Evolutionary conservation across 2,113 vertebrate species (phyloP), one percentile per base, ranked within the genome.

Genomic region (Catharus minimus): DNA sequence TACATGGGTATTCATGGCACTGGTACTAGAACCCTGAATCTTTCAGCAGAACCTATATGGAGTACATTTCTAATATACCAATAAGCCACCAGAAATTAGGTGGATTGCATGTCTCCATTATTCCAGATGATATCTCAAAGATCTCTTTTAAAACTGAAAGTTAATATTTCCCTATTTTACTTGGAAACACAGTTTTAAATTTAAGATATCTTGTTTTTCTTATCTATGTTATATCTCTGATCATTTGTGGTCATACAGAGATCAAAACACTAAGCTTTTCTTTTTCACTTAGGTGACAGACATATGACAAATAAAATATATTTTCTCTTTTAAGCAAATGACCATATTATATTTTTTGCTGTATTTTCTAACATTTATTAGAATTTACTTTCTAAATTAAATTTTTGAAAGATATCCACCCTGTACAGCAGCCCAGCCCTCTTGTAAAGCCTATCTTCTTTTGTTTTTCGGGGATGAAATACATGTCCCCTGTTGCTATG

Each of bases 231-330:
- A n/a, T 19, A 62, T 30, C 28, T 46, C 22, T 26, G 24, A 27
- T 60, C 4, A 4, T 49, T 72, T 3, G 2, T 0, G 8, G 36
- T 53, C 39, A 58, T 52, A n/a, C 2, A 44, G 19, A 1, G 7
- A 82, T 16, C 11, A 58, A 58, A 30, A 62, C 6, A 67, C 7
- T 21, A 11, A 75, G 18, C 4, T 71, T 58, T 32, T 72, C 22
- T 58, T 81, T 64, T 55, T 43, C 18, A n/a, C 55, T 82, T 32
- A 79, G 64, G 7, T 32, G 39, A 56, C 16, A 22, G 33, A 49
- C 3, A 14, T 22, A 72, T 78, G 19, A 26, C 71, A 49, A 57
- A 44, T 28, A 38, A 92, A 26, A 76, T 11, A 16, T 21, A 2
- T 4, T 38, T 52, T 49, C 17, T 14, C 46, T 86, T 24, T 62